Conservation (phyloP, 2,113 vertebrate genomes). For the Castor canadensis region DNA sequence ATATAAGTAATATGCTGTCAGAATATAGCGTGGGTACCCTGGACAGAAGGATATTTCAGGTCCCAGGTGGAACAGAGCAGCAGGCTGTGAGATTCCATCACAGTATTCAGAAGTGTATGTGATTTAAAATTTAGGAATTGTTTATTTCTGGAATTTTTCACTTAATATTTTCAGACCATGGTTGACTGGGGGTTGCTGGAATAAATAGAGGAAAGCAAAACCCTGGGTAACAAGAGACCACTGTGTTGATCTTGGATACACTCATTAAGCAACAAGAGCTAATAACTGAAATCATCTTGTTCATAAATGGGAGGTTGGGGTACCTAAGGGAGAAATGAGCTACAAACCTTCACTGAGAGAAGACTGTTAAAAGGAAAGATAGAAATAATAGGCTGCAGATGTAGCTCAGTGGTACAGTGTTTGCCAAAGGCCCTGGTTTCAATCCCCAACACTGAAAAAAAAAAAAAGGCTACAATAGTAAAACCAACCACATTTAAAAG, state of each 20-base stretch:
- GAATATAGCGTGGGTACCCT: too few species aligned
- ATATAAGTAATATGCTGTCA: too few species aligned
- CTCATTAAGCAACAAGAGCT: background rate
- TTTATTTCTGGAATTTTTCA: background rate
- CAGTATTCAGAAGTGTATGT: background rate
- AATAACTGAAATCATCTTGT: background rate
- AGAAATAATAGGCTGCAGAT: fast-evolving
- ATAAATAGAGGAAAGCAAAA: background rate
- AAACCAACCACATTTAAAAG: slow-evolving; percentile 9
- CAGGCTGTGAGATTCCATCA: background rate
- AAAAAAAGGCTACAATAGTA: background rate
- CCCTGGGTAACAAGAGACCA: background rate
- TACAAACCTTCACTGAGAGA: background rate
- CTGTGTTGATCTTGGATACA: background rate
- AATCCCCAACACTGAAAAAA: background rate
- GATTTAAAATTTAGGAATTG: background rate
- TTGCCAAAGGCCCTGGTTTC: background rate
- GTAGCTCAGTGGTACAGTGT: too few species aligned
- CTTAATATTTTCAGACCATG: background rate
- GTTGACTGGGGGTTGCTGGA: background rate
- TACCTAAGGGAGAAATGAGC: background rate
- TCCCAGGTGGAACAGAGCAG: background rate
- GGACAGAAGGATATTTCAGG: background rate
- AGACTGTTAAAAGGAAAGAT: background rate
- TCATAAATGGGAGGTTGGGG: background rate